A percentile compares a stretch with the other conserved stretches of the same genome.
Conservation (phyloP, 1,140 invertebrate genomes). For the Helicoverpa zea region DNA sequence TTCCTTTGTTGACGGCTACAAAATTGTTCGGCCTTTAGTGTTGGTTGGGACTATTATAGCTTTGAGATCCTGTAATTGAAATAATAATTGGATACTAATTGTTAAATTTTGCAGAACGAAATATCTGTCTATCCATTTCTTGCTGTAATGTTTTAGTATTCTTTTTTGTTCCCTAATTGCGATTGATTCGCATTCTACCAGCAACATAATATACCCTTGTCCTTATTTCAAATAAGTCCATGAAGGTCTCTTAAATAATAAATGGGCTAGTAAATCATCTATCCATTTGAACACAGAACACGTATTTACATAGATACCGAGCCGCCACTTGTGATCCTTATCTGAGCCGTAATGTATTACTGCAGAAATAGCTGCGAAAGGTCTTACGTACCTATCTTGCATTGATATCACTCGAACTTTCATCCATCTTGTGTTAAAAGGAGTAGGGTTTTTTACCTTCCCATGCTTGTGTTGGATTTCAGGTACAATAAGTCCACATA, state of each 20-base stretch:
- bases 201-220: not conserved
- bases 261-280: slow-evolving; percentile 18
- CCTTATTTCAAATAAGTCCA: not conserved
- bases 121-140: no score
- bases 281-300: slow-evolving; percentile 24
- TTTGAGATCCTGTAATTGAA: not conserved
- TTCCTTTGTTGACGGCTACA: not conserved
- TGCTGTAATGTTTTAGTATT: no score
- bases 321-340: slow-evolving; percentile 20
- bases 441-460: no score
- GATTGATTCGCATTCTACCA: no score
- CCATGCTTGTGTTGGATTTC: no score
- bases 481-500: no score
- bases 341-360: slow-evolving; percentile 29
- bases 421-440: not conserved
- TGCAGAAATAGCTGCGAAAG: not conserved
- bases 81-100: no score
- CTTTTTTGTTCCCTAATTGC: no score
- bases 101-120: no score
- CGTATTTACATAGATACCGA: slow-evolving; percentile 24
- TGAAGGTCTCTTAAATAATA: slow-evolving; percentile 1
- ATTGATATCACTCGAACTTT: not conserved
- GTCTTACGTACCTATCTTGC: slow-evolving; percentile 4
- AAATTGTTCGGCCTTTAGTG: slow-evolving; percentile 2
- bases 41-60: not conserved